Conservation (phyloP, 2,113 vertebrate genomes). For the Syngnathus scovelli region DNA sequence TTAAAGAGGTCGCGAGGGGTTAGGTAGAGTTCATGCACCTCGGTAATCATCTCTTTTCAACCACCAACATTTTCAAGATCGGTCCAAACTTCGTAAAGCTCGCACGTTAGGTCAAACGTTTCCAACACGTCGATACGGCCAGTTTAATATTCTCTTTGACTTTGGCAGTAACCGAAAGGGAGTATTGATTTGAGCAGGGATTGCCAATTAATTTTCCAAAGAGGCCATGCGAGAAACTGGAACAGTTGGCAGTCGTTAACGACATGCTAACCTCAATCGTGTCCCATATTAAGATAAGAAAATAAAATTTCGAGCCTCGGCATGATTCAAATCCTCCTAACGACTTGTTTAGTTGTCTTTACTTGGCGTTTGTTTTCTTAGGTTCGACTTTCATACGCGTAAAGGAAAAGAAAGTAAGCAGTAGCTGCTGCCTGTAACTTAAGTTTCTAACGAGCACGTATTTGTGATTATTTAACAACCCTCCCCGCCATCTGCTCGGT, state of each 20-base stretch:
- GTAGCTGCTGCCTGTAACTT: conserved; percentile 59
- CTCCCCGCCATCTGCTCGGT: conserved; percentile 63
- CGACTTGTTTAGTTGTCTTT: conserved; percentile 3
- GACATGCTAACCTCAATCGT: background rate
- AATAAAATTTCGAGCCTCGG: no score
- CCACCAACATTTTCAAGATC: no score
- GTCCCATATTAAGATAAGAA: no score
- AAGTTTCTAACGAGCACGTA: conserved; percentile 52
- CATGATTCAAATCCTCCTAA: background rate
- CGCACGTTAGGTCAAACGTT: no score
- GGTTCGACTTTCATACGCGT: conserved; percentile 24
- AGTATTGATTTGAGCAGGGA: conserved; percentile 3
- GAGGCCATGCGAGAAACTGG: background rate
- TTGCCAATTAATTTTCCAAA: background rate
- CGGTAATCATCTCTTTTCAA: no score
- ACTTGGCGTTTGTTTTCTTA: background rate
- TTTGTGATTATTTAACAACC: conserved; percentile 66
- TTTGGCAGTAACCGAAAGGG: background rate
- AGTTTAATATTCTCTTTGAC: background rate
- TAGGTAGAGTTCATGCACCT: no score
- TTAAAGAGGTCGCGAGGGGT: no score
- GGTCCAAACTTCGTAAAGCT: no score
- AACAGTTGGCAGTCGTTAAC: background rate
- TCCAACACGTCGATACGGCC: no score
- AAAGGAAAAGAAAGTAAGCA: conserved; percentile 12